Evolutionary conservation across 2,113 vertebrate genomes (phyloP).

Genomic region (Grantiella picta): DNA sequence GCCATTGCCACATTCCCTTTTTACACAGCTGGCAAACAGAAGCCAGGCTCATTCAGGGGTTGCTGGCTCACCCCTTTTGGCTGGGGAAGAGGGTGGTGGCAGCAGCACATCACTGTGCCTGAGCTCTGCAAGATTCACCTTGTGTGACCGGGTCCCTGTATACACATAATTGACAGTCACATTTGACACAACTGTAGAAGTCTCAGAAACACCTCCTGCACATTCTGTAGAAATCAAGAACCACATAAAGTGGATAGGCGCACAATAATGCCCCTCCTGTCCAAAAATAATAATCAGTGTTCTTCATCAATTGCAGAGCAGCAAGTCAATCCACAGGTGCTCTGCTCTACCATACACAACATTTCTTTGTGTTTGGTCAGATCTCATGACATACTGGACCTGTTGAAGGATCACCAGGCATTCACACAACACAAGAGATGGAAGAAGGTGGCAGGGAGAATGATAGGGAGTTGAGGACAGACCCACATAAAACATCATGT

Average conservation of each 20-base stretch:
- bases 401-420: neutral
- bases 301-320: neutral
- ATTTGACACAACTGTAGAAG: neutral
- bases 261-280: neutral
- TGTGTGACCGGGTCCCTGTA: fast-evolving
- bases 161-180: fast-evolving
- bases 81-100: neutral
- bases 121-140: neutral
- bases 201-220: neutral
- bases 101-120: fast-evolving
- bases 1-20: fast-evolving
- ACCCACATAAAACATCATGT: neutral
- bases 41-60: neutral
- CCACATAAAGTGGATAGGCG: neutral
- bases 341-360: neutral
- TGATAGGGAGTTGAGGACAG: neutral
- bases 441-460: neutral
- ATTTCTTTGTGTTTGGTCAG: neutral
- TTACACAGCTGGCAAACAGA: neutral
- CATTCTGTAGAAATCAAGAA: neutral
- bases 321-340: neutral
- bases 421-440: neutral
- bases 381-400: too few species aligned
- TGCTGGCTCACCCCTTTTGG: neutral
- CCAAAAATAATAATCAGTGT: neutral